Conservation (phyloP, 2,888 invertebrate species). For the Andrena minutula region DNA sequence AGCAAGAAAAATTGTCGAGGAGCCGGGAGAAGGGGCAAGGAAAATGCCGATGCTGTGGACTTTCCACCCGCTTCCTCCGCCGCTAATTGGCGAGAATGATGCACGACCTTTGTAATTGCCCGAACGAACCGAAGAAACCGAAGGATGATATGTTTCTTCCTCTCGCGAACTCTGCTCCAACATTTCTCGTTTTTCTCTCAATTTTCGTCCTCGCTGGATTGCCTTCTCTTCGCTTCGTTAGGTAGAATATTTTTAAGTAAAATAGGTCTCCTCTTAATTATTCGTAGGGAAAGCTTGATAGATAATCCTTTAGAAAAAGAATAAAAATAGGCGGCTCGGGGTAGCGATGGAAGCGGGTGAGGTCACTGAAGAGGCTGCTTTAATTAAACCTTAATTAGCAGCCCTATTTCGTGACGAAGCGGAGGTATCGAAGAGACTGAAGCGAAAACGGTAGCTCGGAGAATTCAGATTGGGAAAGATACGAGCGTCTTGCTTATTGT, state of each 20-base stretch:
- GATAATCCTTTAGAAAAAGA: background rate
- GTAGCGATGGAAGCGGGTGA: background rate
- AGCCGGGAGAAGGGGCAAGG: constrained; percentile 43
- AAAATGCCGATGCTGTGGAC: constrained; percentile 17
- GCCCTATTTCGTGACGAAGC: background rate
- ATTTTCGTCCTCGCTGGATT: constrained; percentile 27
- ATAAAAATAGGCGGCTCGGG: background rate
- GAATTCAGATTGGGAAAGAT: background rate
- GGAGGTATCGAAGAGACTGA: background rate
- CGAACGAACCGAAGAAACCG: constrained; percentile 77
- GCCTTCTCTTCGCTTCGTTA: constrained; percentile 1
- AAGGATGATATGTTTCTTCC: constrained; percentile 64
- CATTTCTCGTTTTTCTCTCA: constrained; percentile 49
- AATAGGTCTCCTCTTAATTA: background rate
- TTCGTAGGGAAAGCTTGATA: background rate
- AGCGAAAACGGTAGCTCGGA: background rate
- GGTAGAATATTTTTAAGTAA: background rate
- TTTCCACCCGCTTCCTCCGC: constrained; percentile 70
- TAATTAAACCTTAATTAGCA: constrained; percentile 8
- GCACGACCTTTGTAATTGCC: constrained; percentile 82
- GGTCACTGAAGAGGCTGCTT: background rate
- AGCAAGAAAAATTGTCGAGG: constrained; percentile 8
- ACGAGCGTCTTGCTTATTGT: background rate
- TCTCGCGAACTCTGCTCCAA: constrained; percentile 18
- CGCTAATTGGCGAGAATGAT: constrained; percentile 84